Evolutionary conservation across 2,113 vertebrate genomes (phyloP).

Genomic region (Cryptoleucopteryx plumbea): DNA sequence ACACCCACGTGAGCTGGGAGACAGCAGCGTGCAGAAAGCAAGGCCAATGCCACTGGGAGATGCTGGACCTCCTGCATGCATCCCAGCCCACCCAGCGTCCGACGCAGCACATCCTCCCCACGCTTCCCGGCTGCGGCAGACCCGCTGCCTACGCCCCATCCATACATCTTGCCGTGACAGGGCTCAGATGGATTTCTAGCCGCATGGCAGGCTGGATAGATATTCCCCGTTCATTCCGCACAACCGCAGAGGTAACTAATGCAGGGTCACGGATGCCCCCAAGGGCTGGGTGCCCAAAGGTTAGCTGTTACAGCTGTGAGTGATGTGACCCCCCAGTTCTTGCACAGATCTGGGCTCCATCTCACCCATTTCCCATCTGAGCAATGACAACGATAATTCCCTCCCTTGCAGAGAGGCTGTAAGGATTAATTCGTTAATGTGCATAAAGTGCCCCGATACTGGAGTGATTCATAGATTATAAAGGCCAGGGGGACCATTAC

Average conservation of each 20-base stretch:
- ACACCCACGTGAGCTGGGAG: rapidly evolving
- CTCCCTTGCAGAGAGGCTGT: neutral
- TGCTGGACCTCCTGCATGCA: neutral
- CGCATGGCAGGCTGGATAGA: neutral
- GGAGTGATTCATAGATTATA: neutral
- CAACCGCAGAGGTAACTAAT: neutral
- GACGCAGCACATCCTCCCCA: neutral
- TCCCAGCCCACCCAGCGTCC: neutral
- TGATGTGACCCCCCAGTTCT: neutral
- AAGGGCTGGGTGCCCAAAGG: neutral
- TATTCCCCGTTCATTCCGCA: neutral
- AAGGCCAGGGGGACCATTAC: neutral
- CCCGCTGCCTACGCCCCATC: neutral
- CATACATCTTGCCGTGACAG: neutral
- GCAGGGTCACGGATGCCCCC: neutral
- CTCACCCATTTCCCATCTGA: neutral
- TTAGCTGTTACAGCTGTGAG: neutral
- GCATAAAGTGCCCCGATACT: neutral
- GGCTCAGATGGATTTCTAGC: neutral
- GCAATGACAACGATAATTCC: neutral
- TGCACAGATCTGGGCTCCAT: neutral
- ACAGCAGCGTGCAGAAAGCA: neutral
- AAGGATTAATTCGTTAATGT: conserved; percentile 25
- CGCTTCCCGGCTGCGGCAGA: neutral
- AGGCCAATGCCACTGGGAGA: rapidly evolving